Evolutionary conservation across 2,888 invertebrate genomes (phyloP), one percentile per base, ranked within the genome.

Genomic region (Electrophaes corylata): DNA sequence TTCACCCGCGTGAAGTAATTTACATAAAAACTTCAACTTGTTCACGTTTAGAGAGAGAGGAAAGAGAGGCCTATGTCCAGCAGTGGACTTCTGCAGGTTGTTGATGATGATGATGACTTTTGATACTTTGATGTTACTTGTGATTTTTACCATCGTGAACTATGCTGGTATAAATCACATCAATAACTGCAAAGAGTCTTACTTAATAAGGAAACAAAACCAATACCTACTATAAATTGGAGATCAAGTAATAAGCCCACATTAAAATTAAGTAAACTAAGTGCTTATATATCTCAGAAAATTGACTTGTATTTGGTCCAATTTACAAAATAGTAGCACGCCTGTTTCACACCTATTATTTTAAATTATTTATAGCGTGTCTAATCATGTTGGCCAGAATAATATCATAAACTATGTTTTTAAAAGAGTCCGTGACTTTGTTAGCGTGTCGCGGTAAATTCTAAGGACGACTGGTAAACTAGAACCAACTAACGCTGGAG

Each of bases 261-360:
- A 39, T 53, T 52, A 11, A 48, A 51, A 54, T 51, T 43, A 47
- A 51, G 33, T 44, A 41, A 26, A 43, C 31, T 26, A 26, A 46
- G 29, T 18, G 31, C 31, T 45, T 31, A 29, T 45, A 44, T 23
- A 11, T 19, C 40, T 31, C 29, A 50, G 31, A 35, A 50, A 50
- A 59, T 54, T 14, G 46, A 16, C 46, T 39, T 23, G 35, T 12
- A 44, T 54, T 49, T 55, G 33, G 43, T 53, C 37, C 55, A 56
- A 60, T 60, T 58, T 53, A 50, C 31, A 59, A 57, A 57, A 61
- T 61, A 45, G 40, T 26, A 41, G 50, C 47, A 39, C 48, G 50
- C 5, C 45, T 29, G 48, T 57, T 57, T 52, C 26, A 54, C 57
- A 57, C 59, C 50, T 58, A 54, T 60, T 46, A 58, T 44, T 58